phyloP scores from a whole-genome alignment of 2,113 vertebrate species.

The Alexandromys fortis region DNA sequence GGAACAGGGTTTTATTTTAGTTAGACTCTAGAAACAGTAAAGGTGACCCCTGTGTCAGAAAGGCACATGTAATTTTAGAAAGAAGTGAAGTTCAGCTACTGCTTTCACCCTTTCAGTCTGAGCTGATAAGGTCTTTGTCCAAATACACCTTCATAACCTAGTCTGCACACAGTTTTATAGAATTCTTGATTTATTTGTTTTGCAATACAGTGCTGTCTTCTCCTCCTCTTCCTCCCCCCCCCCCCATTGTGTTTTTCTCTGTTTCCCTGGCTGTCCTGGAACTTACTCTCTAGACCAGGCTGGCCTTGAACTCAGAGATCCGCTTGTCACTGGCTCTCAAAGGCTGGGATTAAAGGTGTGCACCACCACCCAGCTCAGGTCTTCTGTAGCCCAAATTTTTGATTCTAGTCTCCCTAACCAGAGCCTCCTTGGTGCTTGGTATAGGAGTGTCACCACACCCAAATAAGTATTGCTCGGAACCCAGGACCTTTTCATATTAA shows the following conservation, averaged over 20 bases:
- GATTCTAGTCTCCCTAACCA: neutral
- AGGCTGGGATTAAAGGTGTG: neutral
- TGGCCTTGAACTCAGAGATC: neutral
- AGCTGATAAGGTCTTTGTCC: neutral
- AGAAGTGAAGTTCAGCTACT: neutral
- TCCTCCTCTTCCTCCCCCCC: accelerated
- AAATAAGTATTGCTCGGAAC: neutral
- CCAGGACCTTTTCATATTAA: neutral
- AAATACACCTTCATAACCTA: neutral
- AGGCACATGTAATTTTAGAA: neutral
- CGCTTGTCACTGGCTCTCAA: neutral
- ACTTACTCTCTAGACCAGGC: neutral
- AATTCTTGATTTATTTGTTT: neutral
- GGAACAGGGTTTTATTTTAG: neutral
- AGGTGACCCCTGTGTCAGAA: neutral
- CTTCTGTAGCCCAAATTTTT: neutral
- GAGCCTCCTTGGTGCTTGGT: neutral
- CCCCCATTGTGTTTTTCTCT: neutral
- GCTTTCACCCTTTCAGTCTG: neutral
- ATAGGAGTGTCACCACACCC: neutral
- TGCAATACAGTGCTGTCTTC: neutral
- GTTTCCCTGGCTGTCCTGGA: neutral
- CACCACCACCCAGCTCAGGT: neutral
- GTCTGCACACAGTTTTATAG: neutral
- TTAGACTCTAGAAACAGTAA: neutral